Conservation (phyloP, 2,797 vertebrate species). For the Onychomys leucogaster region DNA sequence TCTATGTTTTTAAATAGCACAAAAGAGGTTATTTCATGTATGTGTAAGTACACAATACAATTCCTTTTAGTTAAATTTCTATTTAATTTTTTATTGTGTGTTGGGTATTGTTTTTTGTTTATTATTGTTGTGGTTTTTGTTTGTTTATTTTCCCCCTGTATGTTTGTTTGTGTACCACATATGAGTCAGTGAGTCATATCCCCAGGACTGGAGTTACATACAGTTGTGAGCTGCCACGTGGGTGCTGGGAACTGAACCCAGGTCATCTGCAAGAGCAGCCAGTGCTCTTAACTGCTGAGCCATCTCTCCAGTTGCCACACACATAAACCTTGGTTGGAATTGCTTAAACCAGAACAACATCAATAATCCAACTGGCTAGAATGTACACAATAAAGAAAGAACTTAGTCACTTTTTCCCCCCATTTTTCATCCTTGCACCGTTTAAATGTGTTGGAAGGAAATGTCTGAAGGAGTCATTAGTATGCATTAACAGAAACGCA, state of each 20-base stretch:
- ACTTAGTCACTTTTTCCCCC: neutral
- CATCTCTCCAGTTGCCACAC: neutral
- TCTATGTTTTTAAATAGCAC: neutral
- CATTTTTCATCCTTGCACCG: neutral
- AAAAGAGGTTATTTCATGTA: neutral
- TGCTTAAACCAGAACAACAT: neutral
- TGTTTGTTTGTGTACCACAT: neutral
- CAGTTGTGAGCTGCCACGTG: neutral
- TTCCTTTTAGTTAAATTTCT: neutral
- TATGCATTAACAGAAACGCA: neutral
- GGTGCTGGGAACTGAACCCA: neutral
- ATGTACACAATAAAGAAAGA: neutral
- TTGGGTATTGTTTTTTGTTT: neutral
- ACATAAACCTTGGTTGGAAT: neutral
- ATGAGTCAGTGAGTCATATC: neutral
- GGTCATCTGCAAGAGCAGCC: neutral
- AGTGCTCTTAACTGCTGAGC: neutral
- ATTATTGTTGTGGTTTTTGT: neutral
- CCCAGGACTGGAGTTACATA: neutral
- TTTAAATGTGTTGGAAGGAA: slow-evolving; percentile 16
- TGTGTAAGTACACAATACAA: neutral
- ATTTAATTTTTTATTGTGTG: neutral
- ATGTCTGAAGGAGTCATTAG: neutral
- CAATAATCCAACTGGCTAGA: neutral
- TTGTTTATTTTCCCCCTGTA: neutral